These are phyloP conservation scores for Pachliopta kotzebuea DNA, from an alignment of 2,888 invertebrate species.

Conservation along the genomic window DNA sequence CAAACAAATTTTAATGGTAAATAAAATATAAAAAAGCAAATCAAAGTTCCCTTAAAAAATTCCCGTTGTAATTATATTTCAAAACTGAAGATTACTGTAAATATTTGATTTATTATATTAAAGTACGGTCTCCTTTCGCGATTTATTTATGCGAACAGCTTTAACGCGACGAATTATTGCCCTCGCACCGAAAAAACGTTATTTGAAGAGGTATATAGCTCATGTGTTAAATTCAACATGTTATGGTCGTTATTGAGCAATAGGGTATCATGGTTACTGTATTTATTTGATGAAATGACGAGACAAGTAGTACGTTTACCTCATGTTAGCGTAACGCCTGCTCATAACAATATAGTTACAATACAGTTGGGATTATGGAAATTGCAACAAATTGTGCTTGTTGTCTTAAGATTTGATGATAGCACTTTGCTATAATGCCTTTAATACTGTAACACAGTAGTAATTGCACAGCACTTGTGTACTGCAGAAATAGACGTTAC, in stretches of 20 bases:
- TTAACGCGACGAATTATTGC: constrained; percentile 15
- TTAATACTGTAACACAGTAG: too few relatives aligned
- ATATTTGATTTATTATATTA: constrained; percentile 20
- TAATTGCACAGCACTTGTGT: too few relatives aligned
- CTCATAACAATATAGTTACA: too few relatives aligned
- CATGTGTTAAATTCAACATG: background rate
- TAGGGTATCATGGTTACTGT: too few relatives aligned
- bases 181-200: background rate
- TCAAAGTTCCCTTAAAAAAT: background rate
- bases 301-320: too few relatives aligned
- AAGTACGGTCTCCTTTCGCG: constrained; percentile 18
- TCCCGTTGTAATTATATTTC: background rate
- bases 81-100: constrained; percentile 7
- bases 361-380: too few relatives aligned
- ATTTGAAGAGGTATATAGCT: background rate
- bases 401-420: too few relatives aligned
- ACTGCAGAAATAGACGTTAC: too few relatives aligned
- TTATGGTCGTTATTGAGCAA: background rate
- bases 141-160: constrained; percentile 16
- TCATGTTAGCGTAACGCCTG: too few relatives aligned
- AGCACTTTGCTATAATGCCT: too few relatives aligned
- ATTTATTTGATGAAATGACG: too few relatives aligned
- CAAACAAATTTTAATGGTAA: background rate
- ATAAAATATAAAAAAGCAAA: background rate
- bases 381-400: too few relatives aligned